Percentiles rank a stretch among this genome's conserved stretches.
These are phyloP conservation scores for Drosophila hydei DNA, from an alignment of 1,140 invertebrate species.

Conservation along the genomic window DNA sequence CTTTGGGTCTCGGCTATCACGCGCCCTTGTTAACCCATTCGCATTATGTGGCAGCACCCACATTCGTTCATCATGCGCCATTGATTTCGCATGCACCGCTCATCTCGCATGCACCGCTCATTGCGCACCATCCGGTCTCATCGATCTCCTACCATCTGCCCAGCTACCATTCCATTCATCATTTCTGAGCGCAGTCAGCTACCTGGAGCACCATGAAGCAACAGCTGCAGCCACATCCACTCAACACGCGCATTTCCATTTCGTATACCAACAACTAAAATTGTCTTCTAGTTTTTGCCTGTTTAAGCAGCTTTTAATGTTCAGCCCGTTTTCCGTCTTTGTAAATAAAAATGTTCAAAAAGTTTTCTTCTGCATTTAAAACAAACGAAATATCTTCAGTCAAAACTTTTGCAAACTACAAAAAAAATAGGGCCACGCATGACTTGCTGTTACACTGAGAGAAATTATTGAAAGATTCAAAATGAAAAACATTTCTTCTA, in stretches of 20 bases:
- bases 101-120: slow-evolving; percentile 65
- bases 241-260: slow-evolving; percentile 8
- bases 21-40: slow-evolving; percentile 72
- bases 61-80: slow-evolving; percentile 71
- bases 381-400: slow-evolving; percentile 14
- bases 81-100: slow-evolving; percentile 72
- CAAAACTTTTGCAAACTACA: not conserved
- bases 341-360: slow-evolving; percentile 31
- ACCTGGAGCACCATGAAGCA: not conserved
- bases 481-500: not conserved
- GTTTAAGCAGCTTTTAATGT: not conserved
- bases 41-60: slow-evolving; percentile 66
- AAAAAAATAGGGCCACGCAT: not conserved
- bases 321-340: not conserved
- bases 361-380: slow-evolving; percentile 25
- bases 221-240: slow-evolving; percentile 16
- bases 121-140: slow-evolving; percentile 59
- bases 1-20: slow-evolving; percentile 73
- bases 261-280: no score
- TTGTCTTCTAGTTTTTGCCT: no score
- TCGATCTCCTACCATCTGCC: slow-evolving; percentile 73
- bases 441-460: not conserved
- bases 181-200: slow-evolving; percentile 38
- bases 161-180: slow-evolving; percentile 72
- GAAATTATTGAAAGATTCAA: not conserved